phyloP scores from a whole-genome alignment of 2,888 invertebrate genomes.

The Diaphora mendica region DNA sequence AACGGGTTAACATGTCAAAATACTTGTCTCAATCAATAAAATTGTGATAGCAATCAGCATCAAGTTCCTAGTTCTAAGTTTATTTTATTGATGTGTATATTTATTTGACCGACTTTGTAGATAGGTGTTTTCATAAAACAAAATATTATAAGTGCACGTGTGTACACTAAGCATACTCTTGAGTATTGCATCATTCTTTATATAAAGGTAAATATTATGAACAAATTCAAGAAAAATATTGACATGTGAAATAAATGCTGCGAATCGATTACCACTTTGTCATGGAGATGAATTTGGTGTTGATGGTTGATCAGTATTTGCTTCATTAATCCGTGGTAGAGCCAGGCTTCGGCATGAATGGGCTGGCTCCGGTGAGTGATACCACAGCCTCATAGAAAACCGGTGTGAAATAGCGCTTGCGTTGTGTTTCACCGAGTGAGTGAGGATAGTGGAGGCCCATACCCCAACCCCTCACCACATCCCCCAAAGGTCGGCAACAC shows the following conservation, averaged over 20 bases:
- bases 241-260: not conserved
- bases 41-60: not conserved
- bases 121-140: not conserved
- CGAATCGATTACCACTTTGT: not conserved
- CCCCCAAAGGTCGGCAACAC: too few relatives aligned
- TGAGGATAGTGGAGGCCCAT: too few relatives aligned
- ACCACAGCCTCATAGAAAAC: too few relatives aligned
- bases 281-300: not conserved
- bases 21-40: not conserved
- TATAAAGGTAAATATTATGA: not conserved
- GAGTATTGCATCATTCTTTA: not conserved
- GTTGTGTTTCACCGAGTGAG: too few relatives aligned
- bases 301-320: not conserved
- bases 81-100: not conserved
- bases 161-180: not conserved
- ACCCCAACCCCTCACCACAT: too few relatives aligned
- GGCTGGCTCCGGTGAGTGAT: too few relatives aligned
- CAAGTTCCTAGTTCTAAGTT: not conserved
- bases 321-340: too few relatives aligned
- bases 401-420: too few relatives aligned
- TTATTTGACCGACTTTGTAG: not conserved
- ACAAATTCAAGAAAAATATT: not conserved
- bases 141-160: not conserved
- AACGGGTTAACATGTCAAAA: not conserved
- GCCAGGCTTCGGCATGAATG: too few relatives aligned